These are phyloP conservation scores for Cephalopterus ornatus DNA, from an alignment of 2,113 vertebrate genomes.

Conservation along the genomic window DNA sequence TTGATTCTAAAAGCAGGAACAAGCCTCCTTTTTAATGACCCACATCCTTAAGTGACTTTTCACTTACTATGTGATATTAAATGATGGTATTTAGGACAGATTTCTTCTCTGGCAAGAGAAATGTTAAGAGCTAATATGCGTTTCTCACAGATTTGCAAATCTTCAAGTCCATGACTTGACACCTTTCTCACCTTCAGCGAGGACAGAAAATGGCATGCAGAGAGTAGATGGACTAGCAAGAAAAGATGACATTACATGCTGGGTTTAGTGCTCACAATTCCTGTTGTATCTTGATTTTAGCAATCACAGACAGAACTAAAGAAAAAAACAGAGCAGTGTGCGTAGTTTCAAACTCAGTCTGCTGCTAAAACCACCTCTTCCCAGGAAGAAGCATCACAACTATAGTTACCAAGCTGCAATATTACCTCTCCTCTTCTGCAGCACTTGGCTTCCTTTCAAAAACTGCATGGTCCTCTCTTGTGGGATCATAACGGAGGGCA, in stretches of 20 bases:
- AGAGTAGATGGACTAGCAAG: background rate
- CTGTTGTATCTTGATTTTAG: background rate
- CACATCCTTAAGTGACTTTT: background rate
- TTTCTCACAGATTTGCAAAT: background rate
- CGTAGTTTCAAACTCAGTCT: background rate
- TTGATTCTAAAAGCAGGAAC: background rate
- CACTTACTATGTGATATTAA: fast-evolving
- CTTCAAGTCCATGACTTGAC: background rate
- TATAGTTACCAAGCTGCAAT: background rate
- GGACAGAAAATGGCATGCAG: background rate
- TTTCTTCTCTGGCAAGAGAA: background rate
- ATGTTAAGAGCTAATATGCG: background rate
- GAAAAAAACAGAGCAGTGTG: background rate
- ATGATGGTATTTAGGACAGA: background rate
- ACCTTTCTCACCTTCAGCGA: background rate
- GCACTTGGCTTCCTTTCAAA: slow-evolving; percentile 81
- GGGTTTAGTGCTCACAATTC: background rate
- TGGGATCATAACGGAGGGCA: slow-evolving; percentile 90
- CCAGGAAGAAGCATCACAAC: background rate
- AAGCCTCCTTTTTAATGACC: background rate
- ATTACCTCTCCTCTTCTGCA: slow-evolving; percentile 83
- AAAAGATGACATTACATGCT: background rate
- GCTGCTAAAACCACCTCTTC: background rate
- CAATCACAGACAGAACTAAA: background rate
- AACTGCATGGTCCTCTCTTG: slow-evolving; percentile 82